Conservation (phyloP, 2,888 invertebrate genomes). For the Argyresthia goedartella region DNA sequence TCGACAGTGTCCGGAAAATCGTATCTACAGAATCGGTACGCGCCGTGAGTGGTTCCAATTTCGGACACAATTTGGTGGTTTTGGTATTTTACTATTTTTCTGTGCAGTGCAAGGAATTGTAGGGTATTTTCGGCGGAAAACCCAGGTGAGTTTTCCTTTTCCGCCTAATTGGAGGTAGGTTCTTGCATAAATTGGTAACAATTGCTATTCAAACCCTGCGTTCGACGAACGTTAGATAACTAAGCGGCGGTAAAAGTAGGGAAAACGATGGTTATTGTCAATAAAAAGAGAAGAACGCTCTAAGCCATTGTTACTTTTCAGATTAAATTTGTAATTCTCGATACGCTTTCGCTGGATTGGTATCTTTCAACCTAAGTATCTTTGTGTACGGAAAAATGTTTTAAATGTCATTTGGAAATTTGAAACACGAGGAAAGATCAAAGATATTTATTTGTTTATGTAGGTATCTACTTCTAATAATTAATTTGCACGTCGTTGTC, state of each 20-base stretch:
- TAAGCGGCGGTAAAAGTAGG: conserved; percentile 1
- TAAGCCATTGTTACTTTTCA: conserved; percentile 2
- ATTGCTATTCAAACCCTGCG: neutral
- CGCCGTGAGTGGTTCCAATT: conserved; percentile 3
- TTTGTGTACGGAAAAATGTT: no score
- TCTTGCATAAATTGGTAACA: neutral
- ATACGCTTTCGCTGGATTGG: conserved; percentile 6
- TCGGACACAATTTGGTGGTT: neutral
- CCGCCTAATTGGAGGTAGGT: neutral
- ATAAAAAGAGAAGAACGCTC: neutral
- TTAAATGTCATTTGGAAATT: no score
- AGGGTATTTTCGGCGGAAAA: neutral
- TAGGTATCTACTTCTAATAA: no score
- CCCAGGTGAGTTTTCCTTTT: neutral
- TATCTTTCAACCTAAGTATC: neutral
- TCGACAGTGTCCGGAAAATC: neutral
- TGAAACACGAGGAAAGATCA: no score
- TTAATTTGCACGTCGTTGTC: no score
- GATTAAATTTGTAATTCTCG: neutral
- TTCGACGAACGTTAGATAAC: neutral
- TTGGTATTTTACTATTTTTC: neutral
- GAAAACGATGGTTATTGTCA: conserved; percentile 1
- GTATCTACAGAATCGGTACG: neutral
- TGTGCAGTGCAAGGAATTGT: neutral
- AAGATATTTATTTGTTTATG: no score